A percentile compares a stretch with the other conserved stretches of the same genome.
These are phyloP conservation scores for Pseudoatta argentina DNA, from an alignment of 1,140 invertebrate genomes.

Conservation along the genomic window DNA sequence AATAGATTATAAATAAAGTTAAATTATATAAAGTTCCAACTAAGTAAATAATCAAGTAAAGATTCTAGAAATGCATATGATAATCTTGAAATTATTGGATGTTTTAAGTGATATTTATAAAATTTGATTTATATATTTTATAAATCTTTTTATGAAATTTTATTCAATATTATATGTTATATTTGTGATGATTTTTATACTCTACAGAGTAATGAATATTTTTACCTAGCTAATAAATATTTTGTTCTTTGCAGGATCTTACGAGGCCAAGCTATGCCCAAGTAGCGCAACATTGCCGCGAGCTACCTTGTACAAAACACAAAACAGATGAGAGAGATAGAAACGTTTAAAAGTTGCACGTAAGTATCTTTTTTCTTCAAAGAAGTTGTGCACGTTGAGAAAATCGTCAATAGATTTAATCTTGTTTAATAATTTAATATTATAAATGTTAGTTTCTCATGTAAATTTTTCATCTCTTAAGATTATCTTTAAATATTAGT, in stretches of 20 bases:
- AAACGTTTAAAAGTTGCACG: conserved; percentile 83
- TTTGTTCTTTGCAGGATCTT: conserved; percentile 83
- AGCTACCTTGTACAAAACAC: conserved; percentile 87
- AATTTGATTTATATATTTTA: conserved; percentile 11
- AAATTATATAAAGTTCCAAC: neutral
- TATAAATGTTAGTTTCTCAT: neutral
- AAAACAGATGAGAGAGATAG: conserved; percentile 85
- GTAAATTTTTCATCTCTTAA: neutral
- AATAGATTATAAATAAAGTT: conserved; percentile 1
- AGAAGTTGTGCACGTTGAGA: neutral
- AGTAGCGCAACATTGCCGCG: conserved; percentile 92
- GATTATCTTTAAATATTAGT: neutral
- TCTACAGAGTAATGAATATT: neutral
- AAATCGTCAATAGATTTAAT: neutral
- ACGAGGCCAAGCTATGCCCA: conserved; percentile 93
- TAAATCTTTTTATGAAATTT: neutral
- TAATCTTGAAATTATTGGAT: neutral
- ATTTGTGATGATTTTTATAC: neutral
- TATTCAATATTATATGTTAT: neutral
- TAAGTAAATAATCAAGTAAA: conserved; percentile 14
- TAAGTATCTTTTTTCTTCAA: conserved; percentile 76
- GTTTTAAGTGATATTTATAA: neutral
- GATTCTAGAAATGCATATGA: neutral
- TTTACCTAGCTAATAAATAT: conserved; percentile 32
- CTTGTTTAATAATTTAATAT: neutral